Percentiles rank a stretch among this genome's conserved stretches.
phyloP scores from a whole-genome alignment of 2,113 vertebrate genomes.

The Sakesphorus luctuosus region DNA sequence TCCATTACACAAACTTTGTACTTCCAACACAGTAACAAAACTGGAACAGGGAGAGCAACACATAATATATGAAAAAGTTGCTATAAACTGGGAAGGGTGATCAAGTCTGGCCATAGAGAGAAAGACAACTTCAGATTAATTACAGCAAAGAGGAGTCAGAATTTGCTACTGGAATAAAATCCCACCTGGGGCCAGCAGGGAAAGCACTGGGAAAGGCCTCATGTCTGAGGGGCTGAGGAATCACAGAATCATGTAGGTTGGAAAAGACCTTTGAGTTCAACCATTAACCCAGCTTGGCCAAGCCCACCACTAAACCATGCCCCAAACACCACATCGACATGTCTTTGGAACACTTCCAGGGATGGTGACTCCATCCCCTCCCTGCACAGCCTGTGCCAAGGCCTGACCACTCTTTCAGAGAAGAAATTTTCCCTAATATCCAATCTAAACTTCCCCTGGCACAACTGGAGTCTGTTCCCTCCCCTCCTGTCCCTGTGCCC shows the following conservation, averaged over 20 bases:
- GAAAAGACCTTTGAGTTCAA: neutral
- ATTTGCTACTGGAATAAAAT: neutral
- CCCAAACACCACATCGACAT: neutral
- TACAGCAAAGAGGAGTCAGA: neutral
- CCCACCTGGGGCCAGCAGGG: neutral
- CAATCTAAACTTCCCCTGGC: neutral
- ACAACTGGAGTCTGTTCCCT: neutral
- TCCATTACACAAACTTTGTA: neutral
- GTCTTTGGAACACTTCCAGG: neutral
- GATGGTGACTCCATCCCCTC: neutral
- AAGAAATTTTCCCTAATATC: neutral
- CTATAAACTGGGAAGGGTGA: neutral
- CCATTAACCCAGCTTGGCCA: neutral
- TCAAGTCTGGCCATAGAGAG: neutral
- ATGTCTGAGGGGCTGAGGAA: fast-evolving
- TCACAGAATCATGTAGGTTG: neutral
- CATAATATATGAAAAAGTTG: neutral
- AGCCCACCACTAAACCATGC: neutral
- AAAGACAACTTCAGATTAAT: neutral
- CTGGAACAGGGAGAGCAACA: neutral
- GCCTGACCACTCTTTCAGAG: neutral
- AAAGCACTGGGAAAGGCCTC: neutral
- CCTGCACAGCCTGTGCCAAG: neutral
- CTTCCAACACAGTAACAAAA: neutral
- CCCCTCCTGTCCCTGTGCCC: neutral